Percentiles rank a stretch among this genome's conserved stretches.
Conservation (phyloP, 2,888 invertebrate genomes). For the Nematopogon swammerdamellus region DNA sequence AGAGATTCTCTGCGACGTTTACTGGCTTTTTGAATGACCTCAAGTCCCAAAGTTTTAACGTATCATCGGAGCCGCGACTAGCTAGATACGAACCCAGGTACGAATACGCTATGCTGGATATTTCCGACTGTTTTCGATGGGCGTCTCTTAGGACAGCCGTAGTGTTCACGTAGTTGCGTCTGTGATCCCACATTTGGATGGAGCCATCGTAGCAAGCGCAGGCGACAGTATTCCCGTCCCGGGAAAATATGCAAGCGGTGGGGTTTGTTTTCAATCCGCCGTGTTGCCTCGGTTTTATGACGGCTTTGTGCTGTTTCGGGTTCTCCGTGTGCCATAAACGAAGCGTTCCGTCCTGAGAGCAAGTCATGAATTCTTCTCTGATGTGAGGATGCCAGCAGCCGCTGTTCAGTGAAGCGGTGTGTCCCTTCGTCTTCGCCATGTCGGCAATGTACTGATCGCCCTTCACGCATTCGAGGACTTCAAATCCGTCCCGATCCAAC, state of each 20-base stretch:
- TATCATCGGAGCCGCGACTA: conserved; percentile 87
- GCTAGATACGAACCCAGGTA: conserved; percentile 78
- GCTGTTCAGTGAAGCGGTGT: conserved; percentile 84
- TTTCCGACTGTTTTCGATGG: conserved; percentile 76
- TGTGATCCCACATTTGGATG: conserved; percentile 95
- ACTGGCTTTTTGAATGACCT: conserved; percentile 78
- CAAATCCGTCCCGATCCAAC: conserved; percentile 91
- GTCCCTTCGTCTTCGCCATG: conserved; percentile 91
- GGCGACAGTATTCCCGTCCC: conserved; percentile 84
- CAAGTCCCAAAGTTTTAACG: conserved; percentile 93
- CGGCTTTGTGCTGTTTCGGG: conserved; percentile 71
- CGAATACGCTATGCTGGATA: conserved; percentile 82
- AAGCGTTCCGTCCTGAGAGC: conserved; percentile 90
- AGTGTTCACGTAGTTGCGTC: conserved; percentile 88
- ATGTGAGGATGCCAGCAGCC: conserved; percentile 93
- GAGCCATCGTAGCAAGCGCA: conserved; percentile 95
- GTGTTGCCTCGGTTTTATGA: conserved; percentile 84
- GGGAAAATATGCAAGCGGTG: conserved; percentile 76
- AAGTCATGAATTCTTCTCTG: conserved; percentile 91
- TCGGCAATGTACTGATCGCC: conserved; percentile 96
- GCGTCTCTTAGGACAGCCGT: conserved; percentile 73
- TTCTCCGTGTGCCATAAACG: conserved; percentile 86
- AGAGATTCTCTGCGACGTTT: conserved; percentile 65
- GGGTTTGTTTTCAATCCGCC: conserved; percentile 86
- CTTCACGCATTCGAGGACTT: conserved; percentile 88